Base-by-base conservation (phyloP, 2,797 vertebrate species). In the Sitta carolinensis region DNA sequence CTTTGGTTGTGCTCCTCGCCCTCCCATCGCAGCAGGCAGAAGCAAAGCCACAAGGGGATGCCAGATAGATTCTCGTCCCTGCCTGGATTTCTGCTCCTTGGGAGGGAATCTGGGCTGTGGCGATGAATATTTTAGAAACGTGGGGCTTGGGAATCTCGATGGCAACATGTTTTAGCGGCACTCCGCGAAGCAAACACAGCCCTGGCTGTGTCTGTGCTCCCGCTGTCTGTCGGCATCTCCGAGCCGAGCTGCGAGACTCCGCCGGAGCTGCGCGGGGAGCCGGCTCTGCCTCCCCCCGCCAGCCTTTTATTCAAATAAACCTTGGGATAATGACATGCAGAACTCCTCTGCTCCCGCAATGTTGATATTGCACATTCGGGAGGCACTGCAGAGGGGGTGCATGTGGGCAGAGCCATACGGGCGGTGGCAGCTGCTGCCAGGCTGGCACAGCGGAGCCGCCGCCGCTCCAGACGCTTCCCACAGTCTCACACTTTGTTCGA, bases 341-440 rank as follows among this genome's bases (percentile, higher is more conserved):
- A 72, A 64, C 73, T 81, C 83, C 90, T 91, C 43, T 78, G 83
- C 95, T 95, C 27, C 94, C 89, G 94, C 89, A 90, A 77, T 96
- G 96, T 95, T 96, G 95, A 89, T 96, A 91, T 94, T 85, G 96
- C 95, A 95, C 95, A 45, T 91, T 93, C 36, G 40, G 91, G 47
- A 94, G 80, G 69, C 70, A 5, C 55, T 70, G 96, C 95, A 83
- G 87, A 90, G 96, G 89, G 96, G 89, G 59, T 93, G 94, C 95
- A 83, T 77, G 95, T 96, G 78, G 96, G 96, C 96, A 94, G 95
- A 96, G 93, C 91, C 96, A 96, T 89, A 96, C 87, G 95, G 96
- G 90, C 3, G 68, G 87, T 85, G 95, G 95, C 96, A 96, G 96
- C 95, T 95, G 95, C 95, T 89, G 96, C 95, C 96, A 87, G 96